Evolutionary conservation across 2,113 vertebrate species (phyloP).

Genomic region (Condylura cristata): DNA sequence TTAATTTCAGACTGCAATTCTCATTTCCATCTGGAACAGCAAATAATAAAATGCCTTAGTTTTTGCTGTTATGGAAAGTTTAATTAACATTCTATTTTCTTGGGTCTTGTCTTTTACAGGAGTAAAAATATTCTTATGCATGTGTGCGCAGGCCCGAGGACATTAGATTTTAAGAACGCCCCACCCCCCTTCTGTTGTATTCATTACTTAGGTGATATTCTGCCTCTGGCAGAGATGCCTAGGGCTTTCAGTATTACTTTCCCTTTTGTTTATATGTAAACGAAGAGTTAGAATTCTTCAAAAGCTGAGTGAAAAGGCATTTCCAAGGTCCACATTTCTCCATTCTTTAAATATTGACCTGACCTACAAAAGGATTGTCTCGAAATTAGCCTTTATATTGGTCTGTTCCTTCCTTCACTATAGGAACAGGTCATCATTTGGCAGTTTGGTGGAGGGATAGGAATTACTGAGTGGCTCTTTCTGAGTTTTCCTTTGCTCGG

Average conservation of each 20-base stretch:
- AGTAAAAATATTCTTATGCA: constrained; percentile 26
- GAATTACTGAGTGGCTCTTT: not conserved
- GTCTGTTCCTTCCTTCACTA: not conserved
- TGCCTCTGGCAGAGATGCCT: not conserved
- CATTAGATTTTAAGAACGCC: not conserved
- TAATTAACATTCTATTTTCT: not conserved
- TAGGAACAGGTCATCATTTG: not conserved
- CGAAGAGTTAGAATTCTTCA: not conserved
- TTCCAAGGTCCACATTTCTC: not conserved
- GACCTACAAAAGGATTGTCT: constrained; percentile 9
- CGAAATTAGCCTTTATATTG: not conserved
- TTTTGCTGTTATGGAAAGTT: constrained; percentile 51
- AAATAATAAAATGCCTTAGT: not conserved
- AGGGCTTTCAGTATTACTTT: constrained; percentile 3
- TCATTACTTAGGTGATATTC: constrained; percentile 14
- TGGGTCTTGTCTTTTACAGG: not conserved
- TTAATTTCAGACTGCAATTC: constrained; percentile 2
- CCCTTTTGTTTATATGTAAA: not conserved
- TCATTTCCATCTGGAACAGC: constrained; percentile 43
- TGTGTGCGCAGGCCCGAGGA: too few relatives aligned
- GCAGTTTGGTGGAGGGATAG: not conserved
- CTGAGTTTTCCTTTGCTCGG: not conserved
- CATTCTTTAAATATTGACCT: constrained; percentile 26
- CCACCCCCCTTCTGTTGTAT: not conserved
- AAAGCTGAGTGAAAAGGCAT: constrained; percentile 43